Conservation (phyloP, 2,113 vertebrate genomes). For the Pionites leucogaster region DNA sequence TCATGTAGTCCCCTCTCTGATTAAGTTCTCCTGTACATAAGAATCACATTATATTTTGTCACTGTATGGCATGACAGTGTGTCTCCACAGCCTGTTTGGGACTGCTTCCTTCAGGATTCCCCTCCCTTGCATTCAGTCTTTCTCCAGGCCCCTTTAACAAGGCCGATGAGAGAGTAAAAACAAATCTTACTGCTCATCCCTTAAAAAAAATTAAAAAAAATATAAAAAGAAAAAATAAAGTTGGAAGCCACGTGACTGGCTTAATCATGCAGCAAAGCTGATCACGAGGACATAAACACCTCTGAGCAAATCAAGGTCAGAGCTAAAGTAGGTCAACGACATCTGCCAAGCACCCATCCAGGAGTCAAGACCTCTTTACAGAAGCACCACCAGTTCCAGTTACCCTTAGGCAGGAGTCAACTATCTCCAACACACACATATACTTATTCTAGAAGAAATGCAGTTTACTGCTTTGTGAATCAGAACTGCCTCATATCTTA, state of each 20-base stretch:
- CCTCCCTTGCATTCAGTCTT: background rate
- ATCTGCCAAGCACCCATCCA: conserved; percentile 28
- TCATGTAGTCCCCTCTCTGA: conserved; percentile 72
- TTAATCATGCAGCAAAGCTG: conserved; percentile 69
- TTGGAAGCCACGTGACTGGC: background rate
- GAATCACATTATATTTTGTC: conserved; percentile 36
- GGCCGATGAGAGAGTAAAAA: conserved; percentile 29
- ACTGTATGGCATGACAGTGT: background rate
- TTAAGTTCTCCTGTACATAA: conserved; percentile 55
- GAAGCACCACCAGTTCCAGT: background rate
- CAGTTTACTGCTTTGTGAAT: background rate
- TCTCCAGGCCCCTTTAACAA: background rate
- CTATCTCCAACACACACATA: background rate
- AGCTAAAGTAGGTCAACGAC: conserved; percentile 71
- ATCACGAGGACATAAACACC: conserved; percentile 52
- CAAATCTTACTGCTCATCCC: background rate
- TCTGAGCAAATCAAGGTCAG: conserved; percentile 77
- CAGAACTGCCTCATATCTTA: background rate
- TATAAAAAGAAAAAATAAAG: background rate
- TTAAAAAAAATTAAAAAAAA: background rate
- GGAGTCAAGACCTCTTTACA: conserved; percentile 24
- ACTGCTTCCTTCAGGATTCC: background rate
- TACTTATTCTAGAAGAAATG: background rate
- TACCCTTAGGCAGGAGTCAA: background rate
- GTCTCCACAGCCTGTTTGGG: background rate